A percentile compares a stretch with the other conserved stretches of the same genome.
Evolutionary conservation across 2,888 invertebrate species (phyloP).

Genomic region (Apotomis capreana): DNA sequence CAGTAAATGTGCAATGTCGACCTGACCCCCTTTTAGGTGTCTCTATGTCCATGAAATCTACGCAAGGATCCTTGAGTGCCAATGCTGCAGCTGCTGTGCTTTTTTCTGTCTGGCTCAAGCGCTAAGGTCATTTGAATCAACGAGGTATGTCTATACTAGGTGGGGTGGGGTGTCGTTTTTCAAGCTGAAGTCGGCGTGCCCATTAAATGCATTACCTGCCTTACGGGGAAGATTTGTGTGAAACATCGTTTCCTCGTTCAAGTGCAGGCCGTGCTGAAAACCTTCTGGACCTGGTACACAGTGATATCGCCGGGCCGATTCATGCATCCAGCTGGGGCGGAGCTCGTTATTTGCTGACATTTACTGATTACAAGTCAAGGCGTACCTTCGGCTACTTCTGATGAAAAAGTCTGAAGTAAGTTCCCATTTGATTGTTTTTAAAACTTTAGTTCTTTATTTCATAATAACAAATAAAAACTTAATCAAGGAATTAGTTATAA

Average conservation of each 20-base stretch:
- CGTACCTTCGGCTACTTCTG: not conserved
- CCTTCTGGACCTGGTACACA: not conserved
- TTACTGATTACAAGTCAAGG: not conserved
- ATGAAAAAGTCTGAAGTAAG: not conserved
- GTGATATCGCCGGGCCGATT: not conserved
- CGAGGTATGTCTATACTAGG: slow-evolving; percentile 10
- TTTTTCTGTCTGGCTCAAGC: not conserved
- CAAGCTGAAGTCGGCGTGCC: slow-evolving; percentile 3
- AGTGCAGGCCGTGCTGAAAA: not conserved
- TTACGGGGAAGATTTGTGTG: slow-evolving; percentile 9
- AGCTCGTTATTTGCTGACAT: slow-evolving; percentile 1
- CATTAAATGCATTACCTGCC: too few relatives aligned
- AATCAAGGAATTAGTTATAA: too few relatives aligned
- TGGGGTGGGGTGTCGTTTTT: slow-evolving; percentile 25
- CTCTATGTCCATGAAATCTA: slow-evolving; percentile 2
- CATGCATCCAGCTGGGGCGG: slow-evolving; percentile 8
- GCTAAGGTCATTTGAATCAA: not conserved
- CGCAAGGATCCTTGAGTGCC: slow-evolving; percentile 20
- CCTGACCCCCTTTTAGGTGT: slow-evolving; percentile 4
- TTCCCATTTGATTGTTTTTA: slow-evolving; percentile 2
- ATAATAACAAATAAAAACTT: not conserved
- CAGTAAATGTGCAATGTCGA: not conserved
- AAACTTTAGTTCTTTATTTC: not conserved
- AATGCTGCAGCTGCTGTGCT: slow-evolving; percentile 18
- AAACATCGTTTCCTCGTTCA: not conserved